phyloP scores from a whole-genome alignment of 2,797 vertebrate species.

The Hippopotamyrus pictus region DNA sequence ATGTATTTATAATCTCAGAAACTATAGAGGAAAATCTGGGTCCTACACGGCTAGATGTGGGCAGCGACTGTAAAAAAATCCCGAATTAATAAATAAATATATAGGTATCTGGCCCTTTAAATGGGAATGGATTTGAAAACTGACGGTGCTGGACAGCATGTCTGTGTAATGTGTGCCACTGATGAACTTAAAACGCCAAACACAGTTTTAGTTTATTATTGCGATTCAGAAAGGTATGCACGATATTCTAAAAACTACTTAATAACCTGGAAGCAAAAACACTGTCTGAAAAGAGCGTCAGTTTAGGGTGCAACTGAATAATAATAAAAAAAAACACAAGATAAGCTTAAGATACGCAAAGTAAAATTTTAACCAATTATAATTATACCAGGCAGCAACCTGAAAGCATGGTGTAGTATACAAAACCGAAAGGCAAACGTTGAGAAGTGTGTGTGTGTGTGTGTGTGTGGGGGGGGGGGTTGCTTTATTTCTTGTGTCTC shows the following conservation, averaged over 20 bases:
- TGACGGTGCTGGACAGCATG: neutral
- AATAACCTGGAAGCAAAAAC: neutral
- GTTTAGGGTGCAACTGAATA: neutral
- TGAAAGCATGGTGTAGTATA: neutral
- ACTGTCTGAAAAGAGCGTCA: neutral
- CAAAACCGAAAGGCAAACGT: neutral
- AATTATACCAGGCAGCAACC: neutral
- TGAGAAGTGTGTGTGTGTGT: neutral
- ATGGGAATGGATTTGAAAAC: neutral
- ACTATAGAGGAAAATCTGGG: neutral
- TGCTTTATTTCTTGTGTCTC: neutral
- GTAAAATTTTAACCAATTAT: neutral
- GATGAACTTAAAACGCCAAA: neutral
- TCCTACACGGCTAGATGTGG: neutral
- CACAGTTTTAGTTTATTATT: neutral
- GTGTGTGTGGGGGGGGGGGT: neutral
- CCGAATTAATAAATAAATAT: neutral
- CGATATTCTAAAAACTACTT: neutral
- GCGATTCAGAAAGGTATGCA: neutral
- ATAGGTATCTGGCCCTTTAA: neutral
- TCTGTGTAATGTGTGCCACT: neutral
- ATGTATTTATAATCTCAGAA: neutral
- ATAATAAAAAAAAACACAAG: neutral
- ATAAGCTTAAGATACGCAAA: neutral
- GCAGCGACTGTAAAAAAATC: neutral